Conservation (phyloP, 2,797 vertebrate genomes). For the Gastrophryne carolinensis region DNA sequence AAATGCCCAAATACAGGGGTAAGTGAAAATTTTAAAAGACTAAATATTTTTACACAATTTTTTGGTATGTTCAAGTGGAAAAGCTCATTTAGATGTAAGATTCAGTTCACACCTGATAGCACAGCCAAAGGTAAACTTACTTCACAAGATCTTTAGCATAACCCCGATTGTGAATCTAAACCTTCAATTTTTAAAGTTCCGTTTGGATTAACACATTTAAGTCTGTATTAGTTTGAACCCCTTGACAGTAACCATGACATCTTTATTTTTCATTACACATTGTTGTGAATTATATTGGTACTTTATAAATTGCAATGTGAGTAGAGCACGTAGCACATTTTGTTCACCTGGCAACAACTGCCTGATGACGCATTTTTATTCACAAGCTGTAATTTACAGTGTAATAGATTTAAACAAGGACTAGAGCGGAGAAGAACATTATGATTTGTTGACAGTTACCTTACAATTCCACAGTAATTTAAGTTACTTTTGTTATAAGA, state of each 20-base stretch:
- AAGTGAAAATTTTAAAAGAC: too few species aligned
- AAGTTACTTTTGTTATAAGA: background rate
- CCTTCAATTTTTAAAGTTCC: too few species aligned
- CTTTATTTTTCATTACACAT: background rate
- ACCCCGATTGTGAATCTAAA: too few species aligned
- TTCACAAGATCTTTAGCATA: too few species aligned
- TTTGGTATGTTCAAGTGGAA: too few species aligned
- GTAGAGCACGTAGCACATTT: background rate
- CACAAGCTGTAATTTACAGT: background rate
- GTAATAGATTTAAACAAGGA: background rate
- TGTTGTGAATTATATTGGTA: background rate
- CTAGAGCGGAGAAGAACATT: background rate
- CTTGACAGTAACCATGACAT: background rate
- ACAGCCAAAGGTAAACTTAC: too few species aligned
- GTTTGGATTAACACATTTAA: too few species aligned
- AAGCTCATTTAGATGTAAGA: too few species aligned
- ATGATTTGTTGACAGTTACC: background rate
- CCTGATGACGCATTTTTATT: background rate
- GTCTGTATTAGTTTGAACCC: background rate
- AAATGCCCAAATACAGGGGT: too few species aligned
- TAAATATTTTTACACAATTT: too few species aligned
- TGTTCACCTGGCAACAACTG: background rate
- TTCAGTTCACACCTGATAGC: too few species aligned
- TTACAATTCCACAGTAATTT: background rate
- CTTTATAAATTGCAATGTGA: background rate